Evolutionary conservation across 2,888 invertebrate species (phyloP), one percentile per base, ranked within the genome.

Genomic region (Morpho helenor): DNA sequence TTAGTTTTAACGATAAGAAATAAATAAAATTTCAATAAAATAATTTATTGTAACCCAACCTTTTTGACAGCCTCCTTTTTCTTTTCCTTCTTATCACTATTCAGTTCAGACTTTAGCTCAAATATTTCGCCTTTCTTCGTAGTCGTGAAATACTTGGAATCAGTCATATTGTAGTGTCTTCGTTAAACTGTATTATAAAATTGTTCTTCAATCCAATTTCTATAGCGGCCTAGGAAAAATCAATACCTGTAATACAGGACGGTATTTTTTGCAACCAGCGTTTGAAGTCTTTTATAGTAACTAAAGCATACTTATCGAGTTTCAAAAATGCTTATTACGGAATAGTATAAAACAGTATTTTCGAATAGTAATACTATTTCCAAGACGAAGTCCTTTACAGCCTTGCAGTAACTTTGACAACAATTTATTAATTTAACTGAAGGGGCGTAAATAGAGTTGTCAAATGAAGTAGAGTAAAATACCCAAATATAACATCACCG

Each of bases 61-160:
- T 99, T 99, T 85, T 99, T 99, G 0, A 99, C 99, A 52, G 99
- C 99, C 88, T 99, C 99, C 80, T 99, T 97, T 84, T 99, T 99
- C 91, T 99, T 99, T 78, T 99, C 99, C 76, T 99, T 99, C 85
- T 99, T 99, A 81, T 99, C 99, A 92, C 98, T 99, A 84, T 99
- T 99, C 57, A 99, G 91, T 86, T 99, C 99, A 7, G 98, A 98
- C 84, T 99, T 99, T 57, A 99, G 91, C 90, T 99, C 99, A 90
- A 99, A 99, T 79, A 99, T 99, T 91, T 99, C 99, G 71, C 99
- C 99, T 87, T 99, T 99, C 87, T 99, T 99, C 65, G 99, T 99
- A 65, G 99, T 99, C 7, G 99, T 99, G 84, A 99, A 99, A 91
- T 99, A 99, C 87, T 99, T 99, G 54, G 99, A 99, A 90, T 99